phyloP scores from a whole-genome alignment of 2,113 vertebrate species.

The Jaculus jaculus region DNA sequence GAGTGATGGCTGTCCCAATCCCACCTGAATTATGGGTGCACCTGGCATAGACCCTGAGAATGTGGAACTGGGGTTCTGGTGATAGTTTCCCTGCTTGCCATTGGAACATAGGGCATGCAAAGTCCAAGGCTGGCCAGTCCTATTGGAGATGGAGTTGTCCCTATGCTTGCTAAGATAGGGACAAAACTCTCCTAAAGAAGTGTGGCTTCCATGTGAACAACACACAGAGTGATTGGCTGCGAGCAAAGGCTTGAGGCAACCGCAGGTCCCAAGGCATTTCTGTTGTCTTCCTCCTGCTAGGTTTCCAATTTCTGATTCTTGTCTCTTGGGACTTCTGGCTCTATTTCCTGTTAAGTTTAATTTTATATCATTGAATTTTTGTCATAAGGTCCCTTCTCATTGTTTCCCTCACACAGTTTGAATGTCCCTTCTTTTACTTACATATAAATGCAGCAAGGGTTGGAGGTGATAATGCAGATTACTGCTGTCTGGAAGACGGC shows the following conservation, averaged over 20 bases:
- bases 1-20: accelerated
- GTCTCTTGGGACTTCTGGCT: neutral
- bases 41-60: no score
- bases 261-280: neutral
- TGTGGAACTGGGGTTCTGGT: neutral
- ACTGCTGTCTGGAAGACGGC: neutral
- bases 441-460: neutral
- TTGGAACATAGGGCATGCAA: accelerated
- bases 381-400: neutral
- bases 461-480: neutral
- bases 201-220: neutral
- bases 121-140: neutral
- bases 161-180: accelerated
- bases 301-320: neutral
- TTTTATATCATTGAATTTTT: neutral
- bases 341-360: neutral
- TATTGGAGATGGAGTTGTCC: accelerated
- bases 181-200: neutral
- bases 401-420: neutral
- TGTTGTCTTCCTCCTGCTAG: neutral
- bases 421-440: neutral
- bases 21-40: neutral
- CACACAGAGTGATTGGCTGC: neutral
- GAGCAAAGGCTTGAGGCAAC: neutral
- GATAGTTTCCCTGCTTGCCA: neutral